These are phyloP conservation scores for Tipula helvola DNA, from an alignment of 2,888 invertebrate species.

Conservation along the genomic window DNA sequence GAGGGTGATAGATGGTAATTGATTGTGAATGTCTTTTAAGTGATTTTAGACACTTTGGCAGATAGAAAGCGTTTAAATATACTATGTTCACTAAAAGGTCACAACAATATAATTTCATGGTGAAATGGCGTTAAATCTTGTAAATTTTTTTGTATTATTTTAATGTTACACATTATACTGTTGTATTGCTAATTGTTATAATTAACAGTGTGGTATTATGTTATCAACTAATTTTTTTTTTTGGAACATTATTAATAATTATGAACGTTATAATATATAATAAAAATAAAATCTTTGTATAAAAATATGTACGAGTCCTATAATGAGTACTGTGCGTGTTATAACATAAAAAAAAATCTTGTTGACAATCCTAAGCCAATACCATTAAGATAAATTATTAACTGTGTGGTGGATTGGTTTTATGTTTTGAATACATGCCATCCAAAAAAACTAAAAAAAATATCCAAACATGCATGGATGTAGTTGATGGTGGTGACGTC, in stretches of 20 bases:
- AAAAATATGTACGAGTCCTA: not conserved
- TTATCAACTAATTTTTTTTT: not conserved
- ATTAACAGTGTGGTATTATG: not conserved
- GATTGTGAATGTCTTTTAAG: not conserved
- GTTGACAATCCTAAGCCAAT: slow-evolving; percentile 4
- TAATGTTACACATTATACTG: not conserved
- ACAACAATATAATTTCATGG: not conserved
- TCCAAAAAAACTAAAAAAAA: not conserved
- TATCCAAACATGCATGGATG: not conserved
- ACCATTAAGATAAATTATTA: not conserved
- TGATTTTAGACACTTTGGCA: not conserved
- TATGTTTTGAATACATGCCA: not conserved
- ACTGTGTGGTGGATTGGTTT: not conserved
- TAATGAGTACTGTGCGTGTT: not conserved
- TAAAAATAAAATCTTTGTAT: not conserved
- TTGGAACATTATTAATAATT: not conserved
- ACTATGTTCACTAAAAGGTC: not conserved
- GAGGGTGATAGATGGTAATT: not conserved
- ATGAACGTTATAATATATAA: not conserved
- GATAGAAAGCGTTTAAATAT: not conserved
- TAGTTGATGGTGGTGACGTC: too few relatives aligned
- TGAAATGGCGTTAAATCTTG: not conserved
- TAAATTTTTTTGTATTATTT: not conserved
- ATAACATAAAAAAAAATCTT: not conserved
- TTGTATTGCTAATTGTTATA: not conserved